Evolutionary conservation across 2,113 vertebrate genomes (phyloP).

Genomic region (Montifringilla adamsi): DNA sequence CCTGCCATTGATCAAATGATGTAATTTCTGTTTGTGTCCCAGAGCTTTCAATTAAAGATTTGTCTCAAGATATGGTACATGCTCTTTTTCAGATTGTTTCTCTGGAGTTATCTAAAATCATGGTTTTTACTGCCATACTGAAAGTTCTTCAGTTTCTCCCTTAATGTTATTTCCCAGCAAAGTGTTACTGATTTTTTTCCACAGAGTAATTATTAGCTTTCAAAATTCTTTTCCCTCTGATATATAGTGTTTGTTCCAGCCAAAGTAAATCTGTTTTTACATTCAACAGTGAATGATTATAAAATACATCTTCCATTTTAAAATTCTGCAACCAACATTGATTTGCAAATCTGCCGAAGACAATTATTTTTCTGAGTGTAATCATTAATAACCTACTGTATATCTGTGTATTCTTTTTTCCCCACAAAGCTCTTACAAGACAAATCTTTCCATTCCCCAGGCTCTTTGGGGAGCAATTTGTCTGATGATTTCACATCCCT

Average conservation of each 20-base stretch:
- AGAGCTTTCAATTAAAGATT: slow-evolving; percentile 31
- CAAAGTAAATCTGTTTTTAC: not conserved
- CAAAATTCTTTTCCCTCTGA: not conserved
- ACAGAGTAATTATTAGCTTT: not conserved
- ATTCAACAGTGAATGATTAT: not conserved
- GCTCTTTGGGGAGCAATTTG: not conserved
- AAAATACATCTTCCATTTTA: not conserved
- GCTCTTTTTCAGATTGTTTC: not conserved
- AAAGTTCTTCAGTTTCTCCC: not conserved
- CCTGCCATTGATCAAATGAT: not conserved
- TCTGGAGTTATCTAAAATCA: not conserved
- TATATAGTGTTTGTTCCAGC: not conserved
- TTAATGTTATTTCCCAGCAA: not conserved
- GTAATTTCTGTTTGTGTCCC: not conserved
- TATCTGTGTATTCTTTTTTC: not conserved
- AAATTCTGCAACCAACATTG: not conserved
- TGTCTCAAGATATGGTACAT: not conserved
- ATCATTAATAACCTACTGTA: not conserved
- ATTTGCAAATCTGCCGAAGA: not conserved
- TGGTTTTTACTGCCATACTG: not conserved
- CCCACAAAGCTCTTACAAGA: not conserved
- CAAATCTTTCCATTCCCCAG: not conserved
- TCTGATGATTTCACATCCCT: not conserved
- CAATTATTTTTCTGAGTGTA: not conserved
- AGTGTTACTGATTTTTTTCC: not conserved